Evolutionary conservation across 2,797 vertebrate species (phyloP).

Genomic region (Eulemur albifrons): DNA sequence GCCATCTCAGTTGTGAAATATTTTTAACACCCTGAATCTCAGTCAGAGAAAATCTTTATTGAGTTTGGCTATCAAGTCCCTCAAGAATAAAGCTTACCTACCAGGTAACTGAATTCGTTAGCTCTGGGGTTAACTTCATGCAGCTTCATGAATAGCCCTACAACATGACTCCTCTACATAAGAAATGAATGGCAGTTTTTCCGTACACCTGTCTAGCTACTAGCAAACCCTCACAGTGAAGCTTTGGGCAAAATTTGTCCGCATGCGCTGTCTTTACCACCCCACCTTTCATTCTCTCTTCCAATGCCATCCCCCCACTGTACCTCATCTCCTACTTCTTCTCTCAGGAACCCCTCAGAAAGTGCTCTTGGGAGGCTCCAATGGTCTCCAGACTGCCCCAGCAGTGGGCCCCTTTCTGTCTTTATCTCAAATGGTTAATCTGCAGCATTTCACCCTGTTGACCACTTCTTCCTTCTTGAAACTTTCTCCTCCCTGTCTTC

Average conservation of each 20-base stretch:
- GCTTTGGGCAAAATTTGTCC: background rate
- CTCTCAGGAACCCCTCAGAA: background rate
- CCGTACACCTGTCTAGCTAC: background rate
- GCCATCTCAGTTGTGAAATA: conserved; percentile 9
- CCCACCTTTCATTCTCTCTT: background rate
- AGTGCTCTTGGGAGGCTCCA: background rate
- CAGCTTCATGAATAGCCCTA: background rate
- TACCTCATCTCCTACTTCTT: background rate
- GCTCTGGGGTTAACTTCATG: background rate
- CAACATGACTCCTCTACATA: background rate
- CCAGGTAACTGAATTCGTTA: background rate
- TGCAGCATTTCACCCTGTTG: background rate
- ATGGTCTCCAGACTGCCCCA: background rate
- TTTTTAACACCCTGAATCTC: background rate
- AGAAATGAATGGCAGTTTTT: background rate
- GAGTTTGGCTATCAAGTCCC: background rate
- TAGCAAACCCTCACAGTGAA: background rate
- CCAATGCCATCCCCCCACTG: background rate
- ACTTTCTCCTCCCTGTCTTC: background rate
- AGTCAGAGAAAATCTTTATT: conserved; percentile 12
- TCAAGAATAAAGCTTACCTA: conserved; percentile 10
- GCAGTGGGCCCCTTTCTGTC: background rate
- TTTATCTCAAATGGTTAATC: background rate
- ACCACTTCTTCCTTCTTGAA: background rate
- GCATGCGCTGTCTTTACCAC: background rate